A percentile compares a stretch with the other conserved stretches of the same genome.
Evolutionary conservation across 23 tunicate species (phyloP).

Genomic region (Aplidium turbinatum): DNA sequence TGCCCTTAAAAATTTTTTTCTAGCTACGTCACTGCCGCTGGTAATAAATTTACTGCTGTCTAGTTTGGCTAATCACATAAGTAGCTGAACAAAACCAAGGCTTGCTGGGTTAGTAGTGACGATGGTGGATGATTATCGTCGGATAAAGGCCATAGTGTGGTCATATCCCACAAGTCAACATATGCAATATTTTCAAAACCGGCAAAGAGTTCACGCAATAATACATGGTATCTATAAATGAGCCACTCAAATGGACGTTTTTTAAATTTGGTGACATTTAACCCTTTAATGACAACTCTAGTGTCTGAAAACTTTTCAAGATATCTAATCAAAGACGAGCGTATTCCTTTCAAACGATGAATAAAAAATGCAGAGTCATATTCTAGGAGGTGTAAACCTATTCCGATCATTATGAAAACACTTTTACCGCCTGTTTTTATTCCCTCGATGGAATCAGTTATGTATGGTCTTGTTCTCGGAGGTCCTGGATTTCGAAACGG

Average conservation of each 20-base stretch:
- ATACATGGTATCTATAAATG: constrained; percentile 8
- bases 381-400: constrained; percentile 36
- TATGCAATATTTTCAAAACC: neutral
- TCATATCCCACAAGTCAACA: constrained; percentile 45
- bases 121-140: constrained; percentile 12
- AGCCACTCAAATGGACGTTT: constrained; percentile 19
- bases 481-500: constrained; percentile 55
- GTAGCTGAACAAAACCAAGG: constrained; percentile 14
- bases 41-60: too few relatives aligned
- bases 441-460: constrained; percentile 32
- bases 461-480: constrained; percentile 27
- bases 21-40: too few relatives aligned
- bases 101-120: neutral
- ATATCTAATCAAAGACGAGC: neutral
- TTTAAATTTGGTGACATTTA: constrained; percentile 8
- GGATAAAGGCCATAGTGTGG: constrained; percentile 28
- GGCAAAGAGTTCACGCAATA: constrained; percentile 8
- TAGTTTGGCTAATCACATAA: constrained; percentile 13
- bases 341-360: constrained; percentile 24
- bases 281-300: constrained; percentile 28
- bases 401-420: constrained; percentile 16
- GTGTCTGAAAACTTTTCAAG: constrained; percentile 16
- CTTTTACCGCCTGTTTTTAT: constrained; percentile 39
- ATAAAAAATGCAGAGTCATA: constrained; percentile 24
- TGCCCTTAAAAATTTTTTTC: too few relatives aligned